Evolutionary conservation across 1,140 invertebrate species (phyloP).

Genomic region (Musca vetustissima): DNA sequence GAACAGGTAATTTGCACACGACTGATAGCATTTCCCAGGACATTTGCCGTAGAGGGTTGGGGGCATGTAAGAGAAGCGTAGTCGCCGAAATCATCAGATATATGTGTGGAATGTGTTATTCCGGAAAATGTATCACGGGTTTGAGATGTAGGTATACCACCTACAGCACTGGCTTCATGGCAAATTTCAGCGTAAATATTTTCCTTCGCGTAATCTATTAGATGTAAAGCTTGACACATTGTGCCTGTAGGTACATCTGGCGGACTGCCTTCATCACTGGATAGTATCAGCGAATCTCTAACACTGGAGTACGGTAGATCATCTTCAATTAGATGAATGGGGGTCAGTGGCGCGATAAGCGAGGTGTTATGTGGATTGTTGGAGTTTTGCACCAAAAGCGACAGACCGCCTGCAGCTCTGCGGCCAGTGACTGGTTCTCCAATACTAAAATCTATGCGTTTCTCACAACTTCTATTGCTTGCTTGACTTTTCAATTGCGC

Average conservation of each 20-base stretch:
- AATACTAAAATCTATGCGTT: constrained; percentile 29
- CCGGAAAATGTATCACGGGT: constrained; percentile 39
- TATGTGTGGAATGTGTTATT: constrained; percentile 32
- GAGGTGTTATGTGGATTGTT: constrained; percentile 25
- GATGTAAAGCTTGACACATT: constrained; percentile 28
- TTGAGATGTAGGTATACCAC: constrained; percentile 31
- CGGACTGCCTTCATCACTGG: constrained; percentile 33
- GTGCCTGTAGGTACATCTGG: constrained; percentile 22
- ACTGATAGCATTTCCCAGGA: constrained; percentile 31
- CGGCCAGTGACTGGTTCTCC: constrained; percentile 43
- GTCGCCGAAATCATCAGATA: constrained; percentile 42
- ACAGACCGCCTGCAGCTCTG: constrained; percentile 48
- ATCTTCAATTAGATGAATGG: constrained; percentile 43
- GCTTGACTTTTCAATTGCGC: constrained; percentile 32
- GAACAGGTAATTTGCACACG: constrained; percentile 50
- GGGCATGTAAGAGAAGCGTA: constrained; percentile 50
- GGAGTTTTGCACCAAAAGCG: constrained; percentile 31
- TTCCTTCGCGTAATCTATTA: constrained; percentile 58
- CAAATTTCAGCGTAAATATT: constrained; percentile 66
- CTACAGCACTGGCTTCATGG: constrained; percentile 36
- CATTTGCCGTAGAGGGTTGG: not conserved
- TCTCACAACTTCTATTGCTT: constrained; percentile 5
- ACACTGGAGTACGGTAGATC: constrained; percentile 54
- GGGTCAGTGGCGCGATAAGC: constrained; percentile 31
- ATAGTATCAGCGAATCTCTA: constrained; percentile 47